Evolutionary conservation across 2,797 vertebrate genomes (phyloP).

Genomic region (Xiphophorus birchmanni): DNA sequence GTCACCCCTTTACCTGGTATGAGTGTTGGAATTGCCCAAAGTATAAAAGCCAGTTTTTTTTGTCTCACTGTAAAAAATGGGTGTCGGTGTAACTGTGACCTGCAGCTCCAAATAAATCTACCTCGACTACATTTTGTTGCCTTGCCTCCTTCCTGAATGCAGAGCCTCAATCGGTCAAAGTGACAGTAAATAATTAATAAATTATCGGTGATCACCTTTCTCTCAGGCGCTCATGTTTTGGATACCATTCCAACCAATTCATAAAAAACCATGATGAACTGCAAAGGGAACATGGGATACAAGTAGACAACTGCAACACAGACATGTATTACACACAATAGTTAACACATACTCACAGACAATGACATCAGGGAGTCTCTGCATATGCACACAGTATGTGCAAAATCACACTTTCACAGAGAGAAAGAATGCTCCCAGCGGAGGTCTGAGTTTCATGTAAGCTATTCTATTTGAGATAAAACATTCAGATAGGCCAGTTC

Average conservation of each 20-base stretch:
- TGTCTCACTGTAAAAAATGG: too few species aligned
- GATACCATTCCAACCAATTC: background rate
- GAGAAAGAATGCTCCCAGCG: conserved; percentile 1
- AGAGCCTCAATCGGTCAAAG: too few species aligned
- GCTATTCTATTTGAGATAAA: conserved; percentile 34
- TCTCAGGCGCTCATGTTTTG: background rate
- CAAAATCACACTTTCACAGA: conserved; percentile 4
- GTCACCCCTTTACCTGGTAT: too few species aligned
- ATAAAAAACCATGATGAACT: background rate
- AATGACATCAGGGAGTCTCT: background rate
- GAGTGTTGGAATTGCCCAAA: too few species aligned
- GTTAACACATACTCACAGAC: background rate
- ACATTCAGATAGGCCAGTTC: conserved; percentile 33
- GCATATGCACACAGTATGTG: background rate
- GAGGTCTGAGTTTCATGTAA: conserved; percentile 18
- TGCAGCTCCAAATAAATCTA: too few species aligned
- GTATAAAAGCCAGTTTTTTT: too few species aligned
- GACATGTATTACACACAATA: conserved; percentile 1
- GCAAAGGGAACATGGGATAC: background rate
- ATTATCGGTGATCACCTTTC: background rate
- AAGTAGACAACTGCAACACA: background rate
- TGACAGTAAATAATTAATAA: background rate
- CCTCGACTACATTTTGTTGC: too few species aligned
- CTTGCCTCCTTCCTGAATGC: too few species aligned
- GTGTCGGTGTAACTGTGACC: too few species aligned